Base-by-base conservation (phyloP, 37 sponge, comb jelly and placozoan species). In the Cliona cf. orientalis region DNA sequence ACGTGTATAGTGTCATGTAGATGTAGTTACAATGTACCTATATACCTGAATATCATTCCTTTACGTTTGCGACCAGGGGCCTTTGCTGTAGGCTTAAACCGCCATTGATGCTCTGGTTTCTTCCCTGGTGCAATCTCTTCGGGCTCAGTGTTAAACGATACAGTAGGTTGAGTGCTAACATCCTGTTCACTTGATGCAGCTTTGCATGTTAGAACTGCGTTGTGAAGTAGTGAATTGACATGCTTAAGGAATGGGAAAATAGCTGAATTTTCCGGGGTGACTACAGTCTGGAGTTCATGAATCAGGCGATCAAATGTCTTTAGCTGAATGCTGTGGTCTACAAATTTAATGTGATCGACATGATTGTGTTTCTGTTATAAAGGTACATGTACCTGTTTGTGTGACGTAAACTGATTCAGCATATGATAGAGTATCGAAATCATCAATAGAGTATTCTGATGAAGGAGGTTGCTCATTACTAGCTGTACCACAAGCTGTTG, bases 41-140 rank as follows among this genome's bases (percentile, higher is more conserved):
- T n/a, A n/a, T n/a, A 76, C 78, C 78, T 76, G 21, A 76, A 29
- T 26, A 76, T 64, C 58, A 35, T 25, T 17, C 78, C 78, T 22
- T 59, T 76, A 19, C 41, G 62, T 61, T 76, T 78, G 9, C 79
- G 31, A 5, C 79, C 79, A 26, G 79, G 79, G 23, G 66, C 7
- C 59, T 60, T 58, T 38, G 44, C 23, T 59, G 66, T 43, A 45
- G n/a, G n/a, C 2, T 35, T 41, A 23, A 78, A 78, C n/a, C 66
- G 19, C 67, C 67, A 65, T 40, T 78, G 79, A 5, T 62, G 79
- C 17, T 78, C 44, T 11, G 40, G 12, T 3, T 58, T 61, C 34
- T 76, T n/a, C 3, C 64, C 78, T 23, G 79, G 79, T 38, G 79
- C 79, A 63, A 78, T 63, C 26, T 78, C 14, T 29, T 76, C 78